These are phyloP conservation scores for Siderastrea radians DNA, from an alignment of 92 coral and sea anemone species.

Conservation along the genomic window DNA sequence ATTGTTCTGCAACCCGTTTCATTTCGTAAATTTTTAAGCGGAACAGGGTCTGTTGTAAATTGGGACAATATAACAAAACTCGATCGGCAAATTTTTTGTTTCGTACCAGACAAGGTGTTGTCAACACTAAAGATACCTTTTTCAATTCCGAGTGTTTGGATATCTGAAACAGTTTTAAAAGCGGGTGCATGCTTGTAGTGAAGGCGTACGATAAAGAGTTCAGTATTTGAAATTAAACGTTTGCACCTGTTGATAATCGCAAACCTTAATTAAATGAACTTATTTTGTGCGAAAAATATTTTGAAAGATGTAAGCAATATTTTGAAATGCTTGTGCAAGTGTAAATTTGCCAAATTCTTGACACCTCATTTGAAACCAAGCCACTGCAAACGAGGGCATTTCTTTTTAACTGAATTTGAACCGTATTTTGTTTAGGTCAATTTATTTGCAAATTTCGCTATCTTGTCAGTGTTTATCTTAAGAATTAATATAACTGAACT, in stretches of 20 bases:
- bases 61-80: background rate
- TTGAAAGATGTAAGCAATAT: background rate
- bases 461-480: constrained; percentile 14
- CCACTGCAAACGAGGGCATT: background rate
- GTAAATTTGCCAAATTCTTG: constrained; percentile 18
- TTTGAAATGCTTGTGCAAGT: background rate
- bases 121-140: background rate
- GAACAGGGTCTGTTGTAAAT: background rate
- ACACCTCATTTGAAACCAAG: background rate
- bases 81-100: background rate
- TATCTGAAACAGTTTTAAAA: too few relatives aligned
- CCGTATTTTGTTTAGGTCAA: background rate
- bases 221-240: too few relatives aligned
- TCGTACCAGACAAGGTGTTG: background rate
- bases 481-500: background rate
- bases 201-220: too few relatives aligned
- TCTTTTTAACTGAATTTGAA: background rate
- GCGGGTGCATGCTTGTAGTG: too few relatives aligned
- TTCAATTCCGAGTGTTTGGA: background rate
- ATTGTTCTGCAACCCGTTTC: background rate
- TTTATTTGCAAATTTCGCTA: background rate
- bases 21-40: constrained; percentile 21
- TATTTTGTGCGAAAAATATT: background rate
- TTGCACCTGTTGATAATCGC: background rate
- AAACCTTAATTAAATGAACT: background rate